Percentiles rank a stretch among this genome's conserved stretches.
Conservation (phyloP, 2,888 invertebrate genomes). For the Erebia palarica region DNA sequence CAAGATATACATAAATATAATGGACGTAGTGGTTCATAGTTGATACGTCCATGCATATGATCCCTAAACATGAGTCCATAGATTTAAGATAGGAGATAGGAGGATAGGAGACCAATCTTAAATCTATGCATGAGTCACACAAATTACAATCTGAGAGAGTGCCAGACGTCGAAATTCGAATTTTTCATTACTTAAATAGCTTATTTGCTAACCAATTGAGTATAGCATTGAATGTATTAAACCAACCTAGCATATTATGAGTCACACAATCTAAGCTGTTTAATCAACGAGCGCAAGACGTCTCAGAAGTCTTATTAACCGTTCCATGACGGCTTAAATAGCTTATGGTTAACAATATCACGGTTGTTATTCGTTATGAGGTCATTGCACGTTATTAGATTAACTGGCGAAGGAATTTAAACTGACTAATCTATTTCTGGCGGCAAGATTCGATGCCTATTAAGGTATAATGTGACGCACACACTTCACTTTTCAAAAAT, state of each 20-base stretch:
- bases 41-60: too few species aligned
- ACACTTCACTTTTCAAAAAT: too few species aligned
- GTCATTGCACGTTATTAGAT: constrained; percentile 16
- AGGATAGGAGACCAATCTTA: too few species aligned
- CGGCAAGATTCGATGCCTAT: neutral
- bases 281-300: constrained; percentile 8
- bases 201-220: neutral
- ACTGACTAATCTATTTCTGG: constrained; percentile 4
- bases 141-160: too few species aligned
- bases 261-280: constrained; percentile 7
- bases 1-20: too few species aligned
- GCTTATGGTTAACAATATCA: constrained; percentile 13
- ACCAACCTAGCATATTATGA: neutral
- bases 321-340: neutral
- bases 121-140: too few species aligned
- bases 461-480: neutral
- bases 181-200: too few species aligned
- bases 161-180: too few species aligned
- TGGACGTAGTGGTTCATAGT: too few species aligned
- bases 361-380: constrained; percentile 10
- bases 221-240: neutral
- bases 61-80: too few species aligned
- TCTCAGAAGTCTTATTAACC: neutral
- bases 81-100: too few species aligned
- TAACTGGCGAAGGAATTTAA: neutral